A percentile compares a stretch with the other conserved stretches of the same genome.
Conservation (phyloP, 1,140 invertebrate species). For the Drosophila trapezifrons region DNA sequence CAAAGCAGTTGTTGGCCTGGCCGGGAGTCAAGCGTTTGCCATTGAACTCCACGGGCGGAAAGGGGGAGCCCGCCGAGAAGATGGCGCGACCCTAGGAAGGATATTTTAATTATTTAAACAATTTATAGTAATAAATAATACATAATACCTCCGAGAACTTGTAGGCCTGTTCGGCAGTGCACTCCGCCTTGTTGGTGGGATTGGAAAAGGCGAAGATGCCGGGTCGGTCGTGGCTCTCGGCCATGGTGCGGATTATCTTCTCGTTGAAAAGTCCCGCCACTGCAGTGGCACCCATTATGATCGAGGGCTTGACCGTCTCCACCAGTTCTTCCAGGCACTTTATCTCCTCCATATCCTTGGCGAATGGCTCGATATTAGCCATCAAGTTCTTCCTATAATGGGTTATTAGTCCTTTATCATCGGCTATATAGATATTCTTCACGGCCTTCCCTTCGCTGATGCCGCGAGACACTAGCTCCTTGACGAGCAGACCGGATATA, state of each 20-base stretch:
- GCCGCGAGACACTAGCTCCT: slow-evolving; percentile 27
- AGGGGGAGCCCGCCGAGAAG: slow-evolving; percentile 97
- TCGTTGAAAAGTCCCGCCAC: slow-evolving; percentile 94
- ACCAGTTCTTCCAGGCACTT: slow-evolving; percentile 92
- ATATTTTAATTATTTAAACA: too few species aligned
- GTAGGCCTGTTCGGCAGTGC: slow-evolving; percentile 97
- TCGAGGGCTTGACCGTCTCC: slow-evolving; percentile 90
- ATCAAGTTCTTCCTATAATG: slow-evolving; percentile 89
- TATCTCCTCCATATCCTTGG: slow-evolving; percentile 90
- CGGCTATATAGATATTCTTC: slow-evolving; percentile 90
- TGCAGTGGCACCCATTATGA: slow-evolving; percentile 91
- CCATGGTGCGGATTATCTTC: slow-evolving; percentile 93
- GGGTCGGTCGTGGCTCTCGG: slow-evolving; percentile 85
- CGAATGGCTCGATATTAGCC: slow-evolving; percentile 88
- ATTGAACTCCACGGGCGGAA: slow-evolving; percentile 91
- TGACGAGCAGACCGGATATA: slow-evolving; percentile 92
- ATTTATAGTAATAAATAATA: too few species aligned
- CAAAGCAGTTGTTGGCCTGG: slow-evolving; percentile 98
- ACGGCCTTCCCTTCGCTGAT: slow-evolving; percentile 88
- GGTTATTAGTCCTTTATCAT: slow-evolving; percentile 88
- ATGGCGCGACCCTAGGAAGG: slow-evolving; percentile 47
- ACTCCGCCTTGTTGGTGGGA: slow-evolving; percentile 97
- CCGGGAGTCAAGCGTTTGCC: slow-evolving; percentile 92
- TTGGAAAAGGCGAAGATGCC: slow-evolving; percentile 97
- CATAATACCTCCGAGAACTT: slow-evolving; percentile 87